These are phyloP conservation scores for Anarhynchus alexandrinus DNA, from an alignment of 2,113 vertebrate species.

Conservation along the genomic window DNA sequence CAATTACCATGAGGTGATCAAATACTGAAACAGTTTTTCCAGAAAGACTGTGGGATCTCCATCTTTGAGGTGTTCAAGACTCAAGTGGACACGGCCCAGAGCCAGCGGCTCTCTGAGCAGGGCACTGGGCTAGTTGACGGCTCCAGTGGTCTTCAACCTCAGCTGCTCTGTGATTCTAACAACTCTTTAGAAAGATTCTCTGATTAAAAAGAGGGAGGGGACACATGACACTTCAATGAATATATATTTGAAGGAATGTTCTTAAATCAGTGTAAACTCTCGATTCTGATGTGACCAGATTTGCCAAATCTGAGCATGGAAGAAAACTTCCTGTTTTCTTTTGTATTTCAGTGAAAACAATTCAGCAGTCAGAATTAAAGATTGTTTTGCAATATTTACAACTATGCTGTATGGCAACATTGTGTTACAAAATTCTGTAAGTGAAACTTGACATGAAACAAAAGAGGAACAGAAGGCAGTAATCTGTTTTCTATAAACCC, in stretches of 20 bases:
- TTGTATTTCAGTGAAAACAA: not conserved
- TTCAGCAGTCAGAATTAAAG: not conserved
- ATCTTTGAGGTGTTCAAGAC: not conserved
- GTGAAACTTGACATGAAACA: not conserved
- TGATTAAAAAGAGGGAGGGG: not conserved
- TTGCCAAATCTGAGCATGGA: not conserved
- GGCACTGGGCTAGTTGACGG: fast-evolving
- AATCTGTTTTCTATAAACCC: not conserved
- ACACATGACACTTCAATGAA: not conserved
- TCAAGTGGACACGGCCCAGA: not conserved
- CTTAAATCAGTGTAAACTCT: not conserved
- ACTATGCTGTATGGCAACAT: not conserved
- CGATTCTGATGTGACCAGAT: not conserved
- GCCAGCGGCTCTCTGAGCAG: not conserved
- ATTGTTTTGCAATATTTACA: not conserved
- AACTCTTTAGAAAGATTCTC: not conserved
- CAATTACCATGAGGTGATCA: not conserved
- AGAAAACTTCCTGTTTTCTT: not conserved
- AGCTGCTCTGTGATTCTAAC: not conserved
- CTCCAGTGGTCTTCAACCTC: not conserved
- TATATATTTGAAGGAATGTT: not conserved
- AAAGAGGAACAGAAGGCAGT: constrained; percentile 2
- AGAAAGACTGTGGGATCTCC: not conserved
- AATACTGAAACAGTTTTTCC: not conserved
- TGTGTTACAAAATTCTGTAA: not conserved